Base-by-base conservation (phyloP, 2,888 invertebrate genomes). In the Eledone cirrhosa region DNA sequence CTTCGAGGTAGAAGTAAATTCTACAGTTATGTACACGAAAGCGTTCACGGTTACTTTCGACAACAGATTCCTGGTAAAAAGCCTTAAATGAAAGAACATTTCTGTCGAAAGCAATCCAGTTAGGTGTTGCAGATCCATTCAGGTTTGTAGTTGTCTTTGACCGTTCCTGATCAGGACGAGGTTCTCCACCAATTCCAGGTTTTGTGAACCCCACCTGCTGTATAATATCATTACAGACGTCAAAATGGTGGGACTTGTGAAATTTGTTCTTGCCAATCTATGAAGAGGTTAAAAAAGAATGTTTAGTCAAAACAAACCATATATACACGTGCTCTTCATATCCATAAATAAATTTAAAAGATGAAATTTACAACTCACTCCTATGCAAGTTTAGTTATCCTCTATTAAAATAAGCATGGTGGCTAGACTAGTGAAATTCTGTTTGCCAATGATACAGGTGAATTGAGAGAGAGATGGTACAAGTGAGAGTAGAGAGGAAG, bases 41-140 rank as follows among this genome's bases (percentile, higher is more conserved):
- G 48, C 94, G 92, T 3, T 94, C 93, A 1, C 92, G 91, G 76
- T 93, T 91, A 88, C 94, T 93, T 90, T 96, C 96, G 82, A 95
- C 94, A 0, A 96, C 92, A 0, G 94, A 94, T 91, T 95, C 95
- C 82, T 95, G 94, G 88, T 94, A 96, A 88, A 93, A 95, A 0
- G 94, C 95, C 91, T 95, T 93, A 89, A 95, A 96, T 82, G 93
- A 93, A 78, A 96, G 91, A 79, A 95, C 94, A 91, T 97, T 94
- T 91, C 96, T 95, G 89, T 97, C 97, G 89, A 94, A 96, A 80
- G 95, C 94, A 78, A 97, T 92, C 97, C 97, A 97, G 0, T 95
- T 92, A 0, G 97, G 97, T 77, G 95, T 89, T 83, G 94, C 94
- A 0, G 94, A 93, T 0, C 94, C 94, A 88, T 94, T 94, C 91